phyloP scores from a whole-genome alignment of 2,888 invertebrate genomes.

The Zaprionus obscuricornis region DNA sequence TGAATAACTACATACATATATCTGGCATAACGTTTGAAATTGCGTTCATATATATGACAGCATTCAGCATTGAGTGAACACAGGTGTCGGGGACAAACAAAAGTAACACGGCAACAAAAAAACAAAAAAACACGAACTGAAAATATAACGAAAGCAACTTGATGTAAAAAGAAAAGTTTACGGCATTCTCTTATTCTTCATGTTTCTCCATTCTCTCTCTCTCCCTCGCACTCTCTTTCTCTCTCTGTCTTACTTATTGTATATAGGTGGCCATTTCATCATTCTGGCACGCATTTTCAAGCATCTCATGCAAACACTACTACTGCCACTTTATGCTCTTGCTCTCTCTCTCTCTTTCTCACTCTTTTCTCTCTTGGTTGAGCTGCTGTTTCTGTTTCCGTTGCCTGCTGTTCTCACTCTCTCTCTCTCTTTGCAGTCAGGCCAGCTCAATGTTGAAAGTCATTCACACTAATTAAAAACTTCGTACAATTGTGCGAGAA shows the following conservation, averaged over 20 bases:
- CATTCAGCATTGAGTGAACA: constrained; percentile 15
- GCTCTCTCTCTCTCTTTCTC: constrained; percentile 7
- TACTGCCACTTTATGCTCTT: constrained; percentile 9
- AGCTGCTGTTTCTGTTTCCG: constrained; percentile 5
- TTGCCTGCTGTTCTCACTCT: not conserved
- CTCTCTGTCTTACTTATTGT: not conserved
- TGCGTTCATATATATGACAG: not conserved
- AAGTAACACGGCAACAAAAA: constrained; percentile 21
- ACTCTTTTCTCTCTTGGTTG: no score
- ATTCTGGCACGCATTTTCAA: constrained; percentile 58
- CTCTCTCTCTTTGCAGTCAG: constrained; percentile 23
- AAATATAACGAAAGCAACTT: constrained; percentile 35
- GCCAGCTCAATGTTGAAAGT: constrained; percentile 71
- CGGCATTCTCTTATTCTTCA: constrained; percentile 29
- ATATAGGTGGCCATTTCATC: constrained; percentile 28
- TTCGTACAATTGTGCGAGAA: constrained; percentile 77
- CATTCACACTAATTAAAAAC: constrained; percentile 82
- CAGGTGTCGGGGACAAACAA: constrained; percentile 39
- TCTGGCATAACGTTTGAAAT: no score
- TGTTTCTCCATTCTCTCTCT: no score
- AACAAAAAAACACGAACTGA: constrained; percentile 17
- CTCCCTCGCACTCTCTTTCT: not conserved
- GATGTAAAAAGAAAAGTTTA: constrained; percentile 50
- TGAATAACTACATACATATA: no score
- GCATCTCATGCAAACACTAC: constrained; percentile 58